Evolutionary conservation across 2,113 vertebrate species (phyloP).

Genomic region (Chunga burmeisteri): DNA sequence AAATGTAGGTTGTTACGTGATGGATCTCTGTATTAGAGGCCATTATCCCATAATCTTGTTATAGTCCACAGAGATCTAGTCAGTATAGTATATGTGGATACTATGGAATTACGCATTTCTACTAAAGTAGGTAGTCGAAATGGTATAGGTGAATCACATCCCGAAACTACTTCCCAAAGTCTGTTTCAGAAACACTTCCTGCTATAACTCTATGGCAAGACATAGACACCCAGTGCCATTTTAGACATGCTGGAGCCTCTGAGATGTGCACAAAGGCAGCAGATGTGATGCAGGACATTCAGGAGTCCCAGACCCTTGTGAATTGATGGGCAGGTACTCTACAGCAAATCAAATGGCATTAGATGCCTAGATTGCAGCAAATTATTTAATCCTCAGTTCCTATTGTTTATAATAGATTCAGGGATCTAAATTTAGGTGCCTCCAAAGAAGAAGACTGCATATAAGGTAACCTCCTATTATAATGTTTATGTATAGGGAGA

Average conservation of each 20-base stretch:
- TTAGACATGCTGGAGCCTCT: background rate
- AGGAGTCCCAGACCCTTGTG: background rate
- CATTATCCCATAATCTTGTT: background rate
- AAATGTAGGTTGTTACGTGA: fast-evolving
- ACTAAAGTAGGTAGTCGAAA: background rate
- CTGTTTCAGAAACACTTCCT: background rate
- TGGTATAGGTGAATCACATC: background rate
- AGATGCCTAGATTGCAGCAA: background rate
- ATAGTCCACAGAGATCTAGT: background rate
- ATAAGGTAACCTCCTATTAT: background rate
- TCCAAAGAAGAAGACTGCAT: background rate
- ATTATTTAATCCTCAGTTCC: background rate
- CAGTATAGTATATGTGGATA: too few species aligned
- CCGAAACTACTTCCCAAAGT: background rate
- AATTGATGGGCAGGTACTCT: background rate
- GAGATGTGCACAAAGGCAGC: background rate
- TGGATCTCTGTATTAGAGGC: background rate
- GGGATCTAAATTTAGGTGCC: background rate
- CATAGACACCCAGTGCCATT: background rate
- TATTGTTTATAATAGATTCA: background rate
- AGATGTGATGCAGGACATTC: background rate
- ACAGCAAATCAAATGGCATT: background rate
- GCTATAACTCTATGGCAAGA: background rate
- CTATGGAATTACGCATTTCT: background rate
- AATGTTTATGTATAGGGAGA: background rate